Evolutionary conservation across 2,888 invertebrate genomes (phyloP), one percentile per base, ranked within the genome.

Genomic region (Agrotis segetum): DNA sequence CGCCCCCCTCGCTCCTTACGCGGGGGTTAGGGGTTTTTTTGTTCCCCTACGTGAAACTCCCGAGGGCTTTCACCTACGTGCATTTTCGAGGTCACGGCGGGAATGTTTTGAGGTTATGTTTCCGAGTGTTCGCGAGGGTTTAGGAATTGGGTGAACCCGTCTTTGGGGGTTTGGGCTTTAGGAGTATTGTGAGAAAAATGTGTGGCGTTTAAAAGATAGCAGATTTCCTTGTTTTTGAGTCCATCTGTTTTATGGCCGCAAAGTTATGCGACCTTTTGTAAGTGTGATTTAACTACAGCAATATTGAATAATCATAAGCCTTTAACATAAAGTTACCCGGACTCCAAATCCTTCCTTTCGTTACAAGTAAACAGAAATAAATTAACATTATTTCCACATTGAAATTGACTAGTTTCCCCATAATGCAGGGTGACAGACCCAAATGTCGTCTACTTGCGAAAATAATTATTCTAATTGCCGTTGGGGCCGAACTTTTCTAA

Each of bases 61-160:
- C 92, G 95, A 94, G 95, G 95, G 95, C 95, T 94, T 95, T 95
- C 95, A 95, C 96, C 95, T 95, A 95, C 95, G 95, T 95, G 93
- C 94, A 94, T 92, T 96, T 95, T 96, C 95, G 95, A 95, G 96
- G 96, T 96, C 96, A 96, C 95, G 94, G 94, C 92, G 88, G 91
- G 92, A 92, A 92, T 93, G 92, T 93, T 94, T 92, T 92, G 93
- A 92, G 92, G 93, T 93, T 94, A 92, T 93, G 93, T 93, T 92
- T 91, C 88, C 89, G 87, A 88, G 88, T 91, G 92, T 92, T 90
- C 88, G 89, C 90, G 62, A 70, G 72, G 55, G 70, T 75, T 87
- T 87, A 86, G 88, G 89, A 91, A 91, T 91, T 90, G 87, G 88
- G 88, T 88, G 89, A 90, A 85, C 83, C 85, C 79, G 70, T 70